Evolutionary conservation across 2,888 invertebrate species (phyloP), one percentile per base, ranked within the genome.

Genomic region (Morpho deidamia): DNA sequence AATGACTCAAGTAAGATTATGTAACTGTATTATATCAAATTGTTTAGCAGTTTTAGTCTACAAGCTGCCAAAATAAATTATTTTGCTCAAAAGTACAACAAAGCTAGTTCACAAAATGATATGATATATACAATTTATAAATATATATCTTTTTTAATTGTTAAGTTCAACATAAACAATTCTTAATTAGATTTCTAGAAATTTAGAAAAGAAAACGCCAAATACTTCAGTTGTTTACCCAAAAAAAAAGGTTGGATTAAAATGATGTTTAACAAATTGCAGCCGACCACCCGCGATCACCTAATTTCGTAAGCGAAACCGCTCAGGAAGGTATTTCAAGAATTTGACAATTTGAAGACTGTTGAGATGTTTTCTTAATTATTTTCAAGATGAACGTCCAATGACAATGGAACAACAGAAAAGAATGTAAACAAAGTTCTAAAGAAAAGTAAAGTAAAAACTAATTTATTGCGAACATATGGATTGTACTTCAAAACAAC

Each of bases 231-330:
- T 39, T 34, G 48, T 48, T 40, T 48, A 14, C 38, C 42, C 47
- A 44, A 44, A 38, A 48, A 11, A 54, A 51, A 58, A 51, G 51
- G 14, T 42, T 49, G 35, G 48, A 48, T 49, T 49, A 49, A 49
- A 47, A 48, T 44, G 51, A 55, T 51, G 52, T 51, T 55, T 59
- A 52, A 49, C 54, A 57, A 57, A 55, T 57, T 51, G 51, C 54
- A 45, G 48, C 43, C 56, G 59, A 59, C 59, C 59, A 59, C 59
- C 59, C 59, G 54, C 57, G 59, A 50, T 57, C 49, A 52, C 46
- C 57, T 59, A 51, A 59, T 59, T 59, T 55, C 49, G 54, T 59
- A 59, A 54, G 59, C 59, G 57, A 54, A 45, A 43, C 54, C 51
- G 51, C 51, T 47, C 51, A 54, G 49, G 46, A 44, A 52, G 54